Evolutionary conservation across 2,888 invertebrate species (phyloP).

Genomic region (Drosophila kambysellisi): DNA sequence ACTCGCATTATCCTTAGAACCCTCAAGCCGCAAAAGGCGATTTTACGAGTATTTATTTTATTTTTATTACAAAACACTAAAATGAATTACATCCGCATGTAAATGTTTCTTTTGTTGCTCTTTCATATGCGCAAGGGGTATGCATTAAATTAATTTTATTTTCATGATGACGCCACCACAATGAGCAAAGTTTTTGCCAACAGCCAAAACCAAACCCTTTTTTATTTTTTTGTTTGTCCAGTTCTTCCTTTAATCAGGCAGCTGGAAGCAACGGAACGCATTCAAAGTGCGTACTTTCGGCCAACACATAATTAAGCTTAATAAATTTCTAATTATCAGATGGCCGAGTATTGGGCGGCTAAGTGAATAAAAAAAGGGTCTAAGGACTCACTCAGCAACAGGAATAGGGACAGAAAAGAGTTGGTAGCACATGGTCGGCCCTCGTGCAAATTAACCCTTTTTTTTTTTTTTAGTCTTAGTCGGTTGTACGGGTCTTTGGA

Average conservation of each 20-base stretch:
- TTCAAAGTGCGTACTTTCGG: constrained; percentile 75
- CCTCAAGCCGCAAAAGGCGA: constrained; percentile 1
- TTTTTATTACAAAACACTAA: constrained; percentile 57
- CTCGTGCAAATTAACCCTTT: constrained; percentile 76
- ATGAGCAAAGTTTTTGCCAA: constrained; percentile 58
- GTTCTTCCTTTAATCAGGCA: constrained; percentile 65
- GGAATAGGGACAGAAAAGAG: constrained; percentile 15
- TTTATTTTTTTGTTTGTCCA: constrained; percentile 20
- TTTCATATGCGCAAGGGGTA: constrained; percentile 31
- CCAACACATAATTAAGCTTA: constrained; percentile 81
- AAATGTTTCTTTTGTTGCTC: constrained; percentile 34
- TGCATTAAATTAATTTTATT: constrained; percentile 73
- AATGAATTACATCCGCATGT: constrained; percentile 50
- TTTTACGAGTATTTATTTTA: constrained; percentile 38
- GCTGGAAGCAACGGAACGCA: constrained; percentile 48
- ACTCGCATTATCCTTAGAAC: constrained; percentile 32
- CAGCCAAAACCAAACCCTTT: constrained; percentile 46
- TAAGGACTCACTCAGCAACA: constrained; percentile 54
- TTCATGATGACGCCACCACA: constrained; percentile 73
- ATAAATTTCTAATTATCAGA: constrained; percentile 82
- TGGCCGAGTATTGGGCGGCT: constrained; percentile 56
- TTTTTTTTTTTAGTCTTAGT: not conserved
- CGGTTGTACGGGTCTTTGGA: constrained; percentile 35
- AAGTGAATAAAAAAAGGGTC: constrained; percentile 76
- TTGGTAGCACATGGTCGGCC: constrained; percentile 63